These are phyloP conservation scores for Endotricha flammealis DNA, from an alignment of 2,888 invertebrate genomes.

Conservation along the genomic window DNA sequence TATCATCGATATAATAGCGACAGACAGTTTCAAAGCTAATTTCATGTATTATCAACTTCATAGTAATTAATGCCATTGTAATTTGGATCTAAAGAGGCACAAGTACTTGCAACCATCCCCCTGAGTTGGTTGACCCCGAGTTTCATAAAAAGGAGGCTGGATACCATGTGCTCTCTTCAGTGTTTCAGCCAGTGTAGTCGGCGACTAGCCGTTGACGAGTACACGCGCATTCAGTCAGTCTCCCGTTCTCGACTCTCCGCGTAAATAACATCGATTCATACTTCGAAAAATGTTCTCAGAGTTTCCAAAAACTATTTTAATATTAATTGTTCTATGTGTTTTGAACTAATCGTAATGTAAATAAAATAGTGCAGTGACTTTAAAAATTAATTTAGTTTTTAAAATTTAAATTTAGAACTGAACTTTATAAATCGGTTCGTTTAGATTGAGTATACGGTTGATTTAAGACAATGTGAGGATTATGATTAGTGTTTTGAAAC, in stretches of 20 bases:
- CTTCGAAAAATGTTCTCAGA: slow-evolving; percentile 21
- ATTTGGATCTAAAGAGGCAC: slow-evolving; percentile 26
- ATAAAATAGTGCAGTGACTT: background rate
- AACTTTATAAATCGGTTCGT: no score
- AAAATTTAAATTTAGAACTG: background rate
- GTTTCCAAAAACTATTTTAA: background rate
- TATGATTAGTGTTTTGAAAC: slow-evolving; percentile 40
- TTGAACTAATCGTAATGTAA: no score
- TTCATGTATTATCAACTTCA: slow-evolving; percentile 11
- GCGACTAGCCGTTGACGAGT: slow-evolving; percentile 38
- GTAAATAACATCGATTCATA: slow-evolving; percentile 66
- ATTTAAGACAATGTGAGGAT: slow-evolving; percentile 22
- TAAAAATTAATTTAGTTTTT: background rate
- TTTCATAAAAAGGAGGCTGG: slow-evolving; percentile 59
- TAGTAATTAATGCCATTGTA: slow-evolving; percentile 29
- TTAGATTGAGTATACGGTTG: background rate
- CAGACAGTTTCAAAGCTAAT: no score
- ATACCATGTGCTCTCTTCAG: slow-evolving; percentile 57
- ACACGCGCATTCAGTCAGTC: slow-evolving; percentile 29
- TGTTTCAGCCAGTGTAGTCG: slow-evolving; percentile 43
- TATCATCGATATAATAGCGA: slow-evolving; percentile 5
- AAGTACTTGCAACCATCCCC: slow-evolving; percentile 47
- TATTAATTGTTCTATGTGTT: background rate
- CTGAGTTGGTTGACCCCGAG: slow-evolving; percentile 59
- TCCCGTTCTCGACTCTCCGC: slow-evolving; percentile 37